Evolutionary conservation across 2,888 invertebrate species (phyloP), one percentile per base, ranked within the genome.

Genomic region (Tenthredo scrophulariae): DNA sequence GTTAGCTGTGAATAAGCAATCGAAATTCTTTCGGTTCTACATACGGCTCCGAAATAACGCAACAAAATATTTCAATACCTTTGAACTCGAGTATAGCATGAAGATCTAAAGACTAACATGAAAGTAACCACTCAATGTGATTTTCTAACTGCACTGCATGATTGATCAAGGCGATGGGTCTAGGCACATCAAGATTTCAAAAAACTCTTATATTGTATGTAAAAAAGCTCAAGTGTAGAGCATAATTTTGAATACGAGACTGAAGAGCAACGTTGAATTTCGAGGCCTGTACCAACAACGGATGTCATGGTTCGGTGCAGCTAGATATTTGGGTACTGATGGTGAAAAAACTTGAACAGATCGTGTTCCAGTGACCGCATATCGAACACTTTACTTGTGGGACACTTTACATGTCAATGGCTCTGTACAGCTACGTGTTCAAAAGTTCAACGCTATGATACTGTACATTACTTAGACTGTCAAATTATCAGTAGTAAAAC

Each of bases 1-100:
- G 80, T 80, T 80, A 80, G 40, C 80, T 50, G 29, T 77, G 54
- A 77, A 77, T 77, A 33, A 33, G 18, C 15, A 50, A 77, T 40
- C n/a, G 46, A 77, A 77, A 77, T 77, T 77, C 77, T 54, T 77
- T n/a, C 29, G 33, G 29, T 54, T 54, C 29, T 54, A 50, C 43
- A 40, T 22, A 4, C 67, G 6, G 67, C 67, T 67, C 6, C 33
- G 1, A 15, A 67, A n/a, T n/a, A n/a, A 67, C 74, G 26, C 13
- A 74, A 77, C 46, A 54, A n/a, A 77, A 26, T 75, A 26, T 26
- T 43, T 9, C 54, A 43, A 18, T 26, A 43, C 0, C 22, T 26
- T 40, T 18, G 40, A 37, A 72, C 70, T 40, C 29, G 70, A 72
- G 26, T 40, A 37, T 72, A 15, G n/a, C 6, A 43, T 43, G 13